Percentiles rank a stretch among this genome's conserved stretches.
phyloP scores from a whole-genome alignment of 2,888 invertebrate genomes.

The Isotomurus palustris region DNA sequence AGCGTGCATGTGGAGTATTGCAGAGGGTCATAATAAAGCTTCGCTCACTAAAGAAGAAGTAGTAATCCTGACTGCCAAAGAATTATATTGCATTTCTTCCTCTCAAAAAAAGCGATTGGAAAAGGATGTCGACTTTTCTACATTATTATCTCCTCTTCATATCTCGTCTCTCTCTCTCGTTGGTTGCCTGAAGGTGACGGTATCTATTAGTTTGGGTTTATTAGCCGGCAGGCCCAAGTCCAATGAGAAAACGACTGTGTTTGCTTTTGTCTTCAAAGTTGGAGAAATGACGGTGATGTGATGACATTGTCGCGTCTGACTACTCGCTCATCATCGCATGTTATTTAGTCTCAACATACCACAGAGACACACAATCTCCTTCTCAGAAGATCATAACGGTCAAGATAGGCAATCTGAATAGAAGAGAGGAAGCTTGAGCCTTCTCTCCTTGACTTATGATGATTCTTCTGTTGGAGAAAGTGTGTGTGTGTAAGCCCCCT shows the following conservation, averaged over 20 bases:
- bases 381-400: too few species aligned
- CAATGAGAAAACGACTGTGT: conserved; percentile 18
- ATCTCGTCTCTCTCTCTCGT: conserved; percentile 15
- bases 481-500: too few species aligned
- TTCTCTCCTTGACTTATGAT: too few species aligned
- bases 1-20: too few species aligned
- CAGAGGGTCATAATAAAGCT: too few species aligned
- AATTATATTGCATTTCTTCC: too few species aligned
- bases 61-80: too few species aligned
- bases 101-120: conserved; percentile 29
- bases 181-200: conserved; percentile 39
- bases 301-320: conserved; percentile 23
- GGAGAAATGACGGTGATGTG: conserved; percentile 34
- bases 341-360: not conserved
- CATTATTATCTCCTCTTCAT: conserved; percentile 39
- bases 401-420: too few species aligned
- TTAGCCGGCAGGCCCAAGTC: conserved; percentile 29
- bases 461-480: too few species aligned
- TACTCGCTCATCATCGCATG: conserved; percentile 18
- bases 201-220: conserved; percentile 44
- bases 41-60: too few species aligned
- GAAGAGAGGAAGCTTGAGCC: too few species aligned
- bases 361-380: too few species aligned
- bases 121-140: conserved; percentile 38
- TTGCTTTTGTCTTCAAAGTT: conserved; percentile 32